phyloP scores from a whole-genome alignment of 2,888 invertebrate species.

The Lasioglossum vierecki region DNA sequence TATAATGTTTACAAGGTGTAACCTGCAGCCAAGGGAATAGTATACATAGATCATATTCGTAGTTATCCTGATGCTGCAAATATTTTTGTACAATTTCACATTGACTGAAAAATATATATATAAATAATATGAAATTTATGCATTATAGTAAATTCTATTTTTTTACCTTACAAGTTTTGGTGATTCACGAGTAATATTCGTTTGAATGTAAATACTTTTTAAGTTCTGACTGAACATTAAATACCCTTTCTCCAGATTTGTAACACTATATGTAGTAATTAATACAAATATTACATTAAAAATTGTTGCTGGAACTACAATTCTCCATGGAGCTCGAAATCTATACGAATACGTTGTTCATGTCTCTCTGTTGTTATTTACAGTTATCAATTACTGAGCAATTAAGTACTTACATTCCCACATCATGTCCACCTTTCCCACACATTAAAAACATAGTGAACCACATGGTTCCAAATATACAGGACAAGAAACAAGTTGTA shows the following conservation, averaged over 20 bases:
- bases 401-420: slow-evolving; percentile 82
- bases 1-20: slow-evolving; percentile 18
- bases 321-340: slow-evolving; percentile 73
- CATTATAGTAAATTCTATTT: neutral
- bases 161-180: slow-evolving; percentile 10
- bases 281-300: slow-evolving; percentile 71
- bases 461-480: slow-evolving; percentile 85
- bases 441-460: slow-evolving; percentile 86
- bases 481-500: slow-evolving; percentile 79
- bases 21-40: slow-evolving; percentile 63
- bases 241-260: slow-evolving; percentile 67
- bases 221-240: slow-evolving; percentile 57
- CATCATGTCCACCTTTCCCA: slow-evolving; percentile 85
- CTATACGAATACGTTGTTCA: slow-evolving; percentile 50
- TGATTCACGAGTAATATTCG: slow-evolving; percentile 1
- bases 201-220: slow-evolving; percentile 26
- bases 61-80: slow-evolving; percentile 43
- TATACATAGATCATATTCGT: slow-evolving; percentile 56
- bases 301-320: slow-evolving; percentile 72
- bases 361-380: slow-evolving; percentile 12
- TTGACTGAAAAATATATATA: slow-evolving; percentile 55
- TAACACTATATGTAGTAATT: slow-evolving; percentile 52
- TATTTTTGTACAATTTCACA: slow-evolving; percentile 67
- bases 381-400: neutral
- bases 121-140: neutral